phyloP scores from a whole-genome alignment of 2,888 invertebrate species.

The Cephus rjabovi region DNA sequence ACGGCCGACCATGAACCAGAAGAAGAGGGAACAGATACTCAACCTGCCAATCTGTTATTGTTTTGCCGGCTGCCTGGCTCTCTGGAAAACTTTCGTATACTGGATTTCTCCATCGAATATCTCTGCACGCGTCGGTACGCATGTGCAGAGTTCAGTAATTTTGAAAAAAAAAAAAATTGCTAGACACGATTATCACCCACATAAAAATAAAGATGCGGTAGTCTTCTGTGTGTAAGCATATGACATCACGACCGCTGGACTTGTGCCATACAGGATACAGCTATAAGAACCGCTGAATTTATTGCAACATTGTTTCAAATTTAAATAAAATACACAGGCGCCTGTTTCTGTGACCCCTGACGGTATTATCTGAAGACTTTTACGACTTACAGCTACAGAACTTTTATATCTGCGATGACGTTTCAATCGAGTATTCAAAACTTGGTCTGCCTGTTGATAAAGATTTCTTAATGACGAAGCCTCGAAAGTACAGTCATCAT shows the following conservation, averaged over 20 bases:
- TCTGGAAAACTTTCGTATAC: background rate
- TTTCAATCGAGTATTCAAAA: too few species aligned
- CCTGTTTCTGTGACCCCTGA: background rate
- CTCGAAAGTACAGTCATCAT: too few species aligned
- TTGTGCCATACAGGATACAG: background rate
- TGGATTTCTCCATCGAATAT: background rate
- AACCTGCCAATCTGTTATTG: conserved; percentile 6
- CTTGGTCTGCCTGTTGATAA: too few species aligned
- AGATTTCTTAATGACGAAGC: too few species aligned
- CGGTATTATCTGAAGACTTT: too few species aligned
- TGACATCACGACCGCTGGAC: background rate
- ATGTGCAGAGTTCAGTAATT: background rate
- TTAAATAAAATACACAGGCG: background rate
- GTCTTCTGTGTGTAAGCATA: background rate
- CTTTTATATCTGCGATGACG: too few species aligned
- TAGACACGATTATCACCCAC: background rate
- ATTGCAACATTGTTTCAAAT: background rate
- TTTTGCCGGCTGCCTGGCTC: background rate
- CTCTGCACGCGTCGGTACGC: background rate
- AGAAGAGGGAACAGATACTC: background rate
- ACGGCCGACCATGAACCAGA: conserved; percentile 13
- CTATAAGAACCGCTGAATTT: background rate
- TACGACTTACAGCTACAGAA: too few species aligned
- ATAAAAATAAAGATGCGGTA: background rate
- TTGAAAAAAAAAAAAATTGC: background rate